Base-by-base conservation (phyloP, 2,888 invertebrate species). In the Scaptomyza tumidula region DNA sequence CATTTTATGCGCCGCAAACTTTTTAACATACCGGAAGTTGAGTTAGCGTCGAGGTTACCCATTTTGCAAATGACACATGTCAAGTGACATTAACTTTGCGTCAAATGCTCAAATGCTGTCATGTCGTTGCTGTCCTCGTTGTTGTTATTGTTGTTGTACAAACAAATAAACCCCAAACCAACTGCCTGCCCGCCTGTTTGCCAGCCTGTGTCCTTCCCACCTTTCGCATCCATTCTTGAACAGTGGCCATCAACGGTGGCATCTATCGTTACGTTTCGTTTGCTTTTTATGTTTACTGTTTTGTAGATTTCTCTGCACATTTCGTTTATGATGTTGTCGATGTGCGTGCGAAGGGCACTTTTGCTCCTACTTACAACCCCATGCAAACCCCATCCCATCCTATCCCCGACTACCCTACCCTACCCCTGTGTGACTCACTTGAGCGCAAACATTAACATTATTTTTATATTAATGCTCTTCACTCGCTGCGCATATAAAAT, bases 31-130 rank as follows among this genome's bases (percentile, higher is more conserved):
- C 84, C 88, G 85, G 85, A 88, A 88, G 85, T 84, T 83, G 86
- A 83, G 88, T 86, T 86, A 88, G 85, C 88, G 74, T 67, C 75
- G 86, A 87, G 86, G 88, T 86, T 88, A 76, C 76, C 82, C 80
- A 88, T 84, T 81, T 88, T 89, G 90, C 82, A 88, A 86, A 88
- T 89, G 90, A 87, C 89, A 90, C 88, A 90, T 90, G 90, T 90
- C 90, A 90, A 90, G 86, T 90, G 88, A 88, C 88, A 90, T 90
- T 89, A 89, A 86, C 82, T 87, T 86, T 79, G 81, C 88, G 86
- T 90, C 88, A 88, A 89, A 88, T 82, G 81, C 78, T 76, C 75
- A 62, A 62, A 63, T 63, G 62, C 75, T 48, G 68, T 61, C 61
- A 50, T 66, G 54, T 39, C 44, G 29, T 65, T 57, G 55, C 27